A percentile compares a stretch with the other conserved stretches of the same genome.
Conservation (phyloP, 2,888 invertebrate genomes). For the Ophion ventricosus region DNA sequence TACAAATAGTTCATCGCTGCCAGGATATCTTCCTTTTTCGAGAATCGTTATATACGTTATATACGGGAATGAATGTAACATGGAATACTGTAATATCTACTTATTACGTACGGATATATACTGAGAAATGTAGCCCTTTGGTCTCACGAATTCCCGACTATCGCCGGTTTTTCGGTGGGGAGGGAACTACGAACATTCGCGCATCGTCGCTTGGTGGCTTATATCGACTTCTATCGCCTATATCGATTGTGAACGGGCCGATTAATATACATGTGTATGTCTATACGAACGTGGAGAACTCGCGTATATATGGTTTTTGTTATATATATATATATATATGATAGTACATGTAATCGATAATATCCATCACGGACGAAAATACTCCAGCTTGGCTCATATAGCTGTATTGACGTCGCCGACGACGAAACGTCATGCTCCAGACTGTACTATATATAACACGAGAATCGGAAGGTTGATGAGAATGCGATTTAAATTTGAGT, state of each 20-base stretch:
- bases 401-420: conserved; percentile 51
- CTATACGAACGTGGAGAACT: conserved; percentile 9
- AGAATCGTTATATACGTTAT: conserved; percentile 13
- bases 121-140: neutral
- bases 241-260: conserved; percentile 21
- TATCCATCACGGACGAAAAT: conserved; percentile 77
- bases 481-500: conserved; percentile 2
- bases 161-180: neutral
- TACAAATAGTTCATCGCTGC: conserved; percentile 29
- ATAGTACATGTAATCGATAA: conserved; percentile 77
- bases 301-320: conserved; percentile 3
- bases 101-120: conserved; percentile 18
- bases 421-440: conserved; percentile 51
- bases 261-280: conserved; percentile 6
- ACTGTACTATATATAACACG: conserved; percentile 15
- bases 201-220: neutral
- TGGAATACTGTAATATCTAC: conserved; percentile 22
- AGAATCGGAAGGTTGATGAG: conserved; percentile 22
- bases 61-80: conserved; percentile 29
- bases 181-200: neutral
- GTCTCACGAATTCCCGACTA: conserved; percentile 8
- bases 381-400: conserved; percentile 74
- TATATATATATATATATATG: conserved; percentile 26
- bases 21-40: conserved; percentile 23
- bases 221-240: conserved; percentile 32